Base-by-base conservation (phyloP, 2,888 invertebrate genomes). In the Thumatha senex region DNA sequence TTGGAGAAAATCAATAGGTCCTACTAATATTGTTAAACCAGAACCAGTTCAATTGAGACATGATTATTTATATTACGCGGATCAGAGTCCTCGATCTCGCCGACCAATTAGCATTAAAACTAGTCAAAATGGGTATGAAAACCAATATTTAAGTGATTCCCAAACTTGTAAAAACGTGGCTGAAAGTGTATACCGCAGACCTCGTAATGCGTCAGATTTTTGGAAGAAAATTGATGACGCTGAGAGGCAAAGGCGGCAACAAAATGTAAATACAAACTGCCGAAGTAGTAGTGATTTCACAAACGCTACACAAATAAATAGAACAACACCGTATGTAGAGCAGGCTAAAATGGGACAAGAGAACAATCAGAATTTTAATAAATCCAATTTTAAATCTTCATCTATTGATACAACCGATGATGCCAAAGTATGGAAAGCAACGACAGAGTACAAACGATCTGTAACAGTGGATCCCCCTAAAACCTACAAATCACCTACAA, bases 41-140 rank as follows among this genome's bases (percentile, higher is more conserved):
- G 89, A 90, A 61, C 82, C 88, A 55, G 82, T 84, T 38, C 86
- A 85, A 64, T 59, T 76, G 54, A 82, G 78, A 67, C 78, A 92
- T 46, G 93, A 93, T 57, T 94, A 93, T 70, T 92, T 94, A 56
- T 96, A 96, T 70, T 93, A 94, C 51, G 94, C 95, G 2, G 96
- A 96, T 81, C 94, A 94, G 62, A 94, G 93, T 55, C 95, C 96
- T 0, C 89, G 96, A 67, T 95, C 95, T 54, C 86, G 96, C 39
- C 93, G 94, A 72, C 96, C 96, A 31, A 95, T 96, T 63, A 94
- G 95, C 68, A 93, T 96, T 55, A 90, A 94, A 75, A 80, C 86
- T 76, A 86, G 86, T 73, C 86, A 82, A 74, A 86, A 82, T 60
- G 86, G 85, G 56, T 69, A 75, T 54, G 88, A 89, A 65, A 82